Evolutionary conservation across 2,797 vertebrate genomes (phyloP), one percentile per base, ranked within the genome.

Genomic region (Sandelia bainsii): DNA sequence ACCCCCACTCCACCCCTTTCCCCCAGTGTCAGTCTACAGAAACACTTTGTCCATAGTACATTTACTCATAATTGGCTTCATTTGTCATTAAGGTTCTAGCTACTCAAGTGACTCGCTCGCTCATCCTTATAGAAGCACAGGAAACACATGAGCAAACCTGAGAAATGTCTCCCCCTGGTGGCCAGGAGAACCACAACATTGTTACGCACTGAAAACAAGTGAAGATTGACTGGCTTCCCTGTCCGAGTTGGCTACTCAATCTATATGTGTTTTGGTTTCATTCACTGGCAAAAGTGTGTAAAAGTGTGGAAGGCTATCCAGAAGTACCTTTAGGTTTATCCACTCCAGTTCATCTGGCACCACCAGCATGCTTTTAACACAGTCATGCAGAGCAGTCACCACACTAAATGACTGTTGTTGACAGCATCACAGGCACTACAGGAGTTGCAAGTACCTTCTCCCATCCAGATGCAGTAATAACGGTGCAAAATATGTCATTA

Each of bases 1-100:
- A 75, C 63, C 75, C 62, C 48, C 60, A 12, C 11, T 6, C 45
- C 59, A 45, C 83, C 78, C 57, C 50, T 82, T 73, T 65, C 75
- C 64, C 48, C 57, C 3, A 0, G 60, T 70, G 79, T 81, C 78
- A 83, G 46, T 79, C 63, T 61, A 22, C 56, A 74, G 68, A 80
- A 81, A 70, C 62, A 69, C 72, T 48, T 69, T 29, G 20, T 77
- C 74, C 79, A 62, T 25, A 40, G 63, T 58, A 72, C 66, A 79
- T 64, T 34, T 73, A 58, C 66, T 76, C 64, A 67, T 89, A 90
- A 91, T 85, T 86, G 79, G 75, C 78, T 85, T 81, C 52, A 20
- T 46, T 66, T 69, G 75, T 80, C 72, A 77, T 84, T 73, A 80
- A 52, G n/a, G 34, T 22, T 49, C 40, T 57, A 72, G 74, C 49